Evolutionary conservation across 1,140 invertebrate genomes (phyloP), one percentile per base, ranked within the genome.

Genomic region (Panonychus citri): DNA sequence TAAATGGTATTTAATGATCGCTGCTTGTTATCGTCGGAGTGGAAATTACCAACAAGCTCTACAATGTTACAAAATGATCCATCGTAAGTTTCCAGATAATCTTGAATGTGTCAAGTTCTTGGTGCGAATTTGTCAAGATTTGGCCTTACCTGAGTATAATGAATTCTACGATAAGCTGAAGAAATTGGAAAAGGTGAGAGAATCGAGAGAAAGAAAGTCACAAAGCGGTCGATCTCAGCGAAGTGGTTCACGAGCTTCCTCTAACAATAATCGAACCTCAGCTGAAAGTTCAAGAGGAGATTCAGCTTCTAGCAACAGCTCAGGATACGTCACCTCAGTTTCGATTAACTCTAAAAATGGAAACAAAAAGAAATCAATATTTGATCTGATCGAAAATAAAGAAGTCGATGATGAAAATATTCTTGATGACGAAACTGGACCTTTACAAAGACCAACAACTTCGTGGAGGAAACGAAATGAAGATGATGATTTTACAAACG

Each of bases 31-130:
- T 62, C 72, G 83, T 55, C 74, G 82, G 62, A 81, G 78, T 59
- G 85, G 85, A 21, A 85, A 82, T 69, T 85, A 85, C 66, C 83
- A 82, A 64, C 78, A 80, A 65, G 85, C 87, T 53, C 66, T 89
- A 13, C 75, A 78, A 46, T 78, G 80, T 27, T 90, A 87, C 67
- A 82, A 85, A 69, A 77, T 65, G 58, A 82, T 86, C 56, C 77
- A 85, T 63, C 71, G 73, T 46, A 75, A 76, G 59, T 88, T 87
- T 67, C 85, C 85, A 0, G 83, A 88, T 26, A 87, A 87, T 69
- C 75, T 81, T 3, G 84, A 86, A 64, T 88, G 84, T 69, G 70
- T 94, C 5, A 81, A 84, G 63, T 84, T 86, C 63, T 71, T 94
- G 49, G 78, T 89, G 15, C 75, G 83, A 56, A 67, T 88, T 30